These are phyloP conservation scores for Aporrectodea caliginosa DNA, from an alignment of 1,140 invertebrate species.

Conservation along the genomic window DNA sequence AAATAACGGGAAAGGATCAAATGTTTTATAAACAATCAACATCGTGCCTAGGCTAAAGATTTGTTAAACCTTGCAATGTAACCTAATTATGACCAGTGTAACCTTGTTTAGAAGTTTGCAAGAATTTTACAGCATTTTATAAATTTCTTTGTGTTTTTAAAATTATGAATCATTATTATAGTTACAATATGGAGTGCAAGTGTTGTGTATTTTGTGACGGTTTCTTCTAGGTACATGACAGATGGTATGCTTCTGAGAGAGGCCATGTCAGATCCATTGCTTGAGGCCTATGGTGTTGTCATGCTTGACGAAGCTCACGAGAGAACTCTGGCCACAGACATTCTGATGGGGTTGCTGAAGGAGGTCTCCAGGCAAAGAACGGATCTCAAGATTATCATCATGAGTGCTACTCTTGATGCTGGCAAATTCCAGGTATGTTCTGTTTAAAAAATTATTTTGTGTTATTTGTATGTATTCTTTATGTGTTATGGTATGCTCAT, in stretches of 20 bases:
- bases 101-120: no score
- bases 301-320: constrained; percentile 99
- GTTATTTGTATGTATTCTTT: not conserved
- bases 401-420: constrained; percentile 99
- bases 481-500: not conserved
- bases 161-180: no score
- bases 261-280: constrained; percentile 97
- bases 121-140: no score
- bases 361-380: constrained; percentile 90
- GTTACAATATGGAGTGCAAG: no score
- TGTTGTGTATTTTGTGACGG: no score
- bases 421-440: constrained; percentile 84
- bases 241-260: constrained; percentile 99
- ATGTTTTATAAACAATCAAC: constrained; percentile 12
- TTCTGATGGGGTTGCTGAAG: constrained; percentile 95
- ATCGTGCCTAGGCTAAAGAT: no score
- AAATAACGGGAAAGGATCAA: not conserved
- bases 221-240: constrained; percentile 97
- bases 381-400: constrained; percentile 96
- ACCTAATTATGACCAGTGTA: no score
- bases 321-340: constrained; percentile 95
- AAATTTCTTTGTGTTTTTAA: no score
- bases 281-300: constrained; percentile 90
- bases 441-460: not conserved
- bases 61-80: no score